Base-by-base conservation (phyloP, 2,113 vertebrate species). In the Thryonomys swinderianus region DNA sequence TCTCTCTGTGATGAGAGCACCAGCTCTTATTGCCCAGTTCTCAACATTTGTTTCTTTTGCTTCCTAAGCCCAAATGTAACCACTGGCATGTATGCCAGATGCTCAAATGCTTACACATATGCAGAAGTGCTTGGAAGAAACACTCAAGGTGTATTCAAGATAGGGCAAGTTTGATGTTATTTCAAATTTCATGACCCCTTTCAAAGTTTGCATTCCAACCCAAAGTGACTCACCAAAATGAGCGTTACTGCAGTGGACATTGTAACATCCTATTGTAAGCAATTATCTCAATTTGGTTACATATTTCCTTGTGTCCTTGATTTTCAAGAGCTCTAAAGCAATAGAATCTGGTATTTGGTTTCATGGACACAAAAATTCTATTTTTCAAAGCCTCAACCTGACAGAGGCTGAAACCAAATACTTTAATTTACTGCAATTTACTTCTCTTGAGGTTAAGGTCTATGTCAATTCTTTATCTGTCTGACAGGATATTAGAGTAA, bases 351-450 rank as follows among this genome's bases (percentile, higher is more conserved):
- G 55, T 57, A 67, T 86, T 85, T 40, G 20, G 64, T 85, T 87
- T 96, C 66, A 82, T 82, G 55, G 27, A 90, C 62, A 23, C 78
- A 95, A 84, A 37, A 21, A 59, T 74, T 79, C 80, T 93, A 18
- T 78, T 89, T 97, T 96, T 94, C 64, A 94, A 91, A 97, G 92
- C 12, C 45, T 91, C 67, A 93, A 57, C 66, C 78, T 90, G 55
- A 93, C 23, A 59, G 64, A 89, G 12, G 61, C 87, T 82, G 90
- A 97, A 97, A 96, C 55, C 78, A 90, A 94, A 97, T 76, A 91
- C 90, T 91, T 94, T 48, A 59, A 69, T n/a, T 51, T 51, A 51
- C 40, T 88, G 37, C 13, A 88, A 78, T 82, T 89, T 73, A 85
- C 34, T 95, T 89, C 61, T 93, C 96, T 94, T 91, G 74, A 92